phyloP scores from a whole-genome alignment of 2,888 invertebrate species.

The Argyra leucocephala region DNA sequence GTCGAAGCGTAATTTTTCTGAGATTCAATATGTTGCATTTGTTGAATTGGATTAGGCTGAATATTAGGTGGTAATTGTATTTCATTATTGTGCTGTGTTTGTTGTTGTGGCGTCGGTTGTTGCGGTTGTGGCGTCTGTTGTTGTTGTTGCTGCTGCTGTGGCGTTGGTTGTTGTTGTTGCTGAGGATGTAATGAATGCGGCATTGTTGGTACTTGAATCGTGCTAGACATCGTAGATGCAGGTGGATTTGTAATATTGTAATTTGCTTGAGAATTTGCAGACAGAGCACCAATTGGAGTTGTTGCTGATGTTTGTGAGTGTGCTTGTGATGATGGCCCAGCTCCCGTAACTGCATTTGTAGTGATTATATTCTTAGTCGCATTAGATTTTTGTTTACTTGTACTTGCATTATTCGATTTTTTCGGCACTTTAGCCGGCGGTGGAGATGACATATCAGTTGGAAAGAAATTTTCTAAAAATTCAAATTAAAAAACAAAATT shows the following conservation, averaged over 20 bases:
- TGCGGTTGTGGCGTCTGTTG: slow-evolving; percentile 31
- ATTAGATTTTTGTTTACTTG: slow-evolving; percentile 33
- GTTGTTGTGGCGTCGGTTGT: slow-evolving; percentile 13
- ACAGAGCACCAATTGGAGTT: background rate
- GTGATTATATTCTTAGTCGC: slow-evolving; percentile 19
- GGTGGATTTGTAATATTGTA: slow-evolving; percentile 32
- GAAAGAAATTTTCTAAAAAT: slow-evolving; percentile 31
- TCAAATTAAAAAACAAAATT: background rate
- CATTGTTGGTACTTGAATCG: slow-evolving; percentile 33
- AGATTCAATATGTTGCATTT: slow-evolving; percentile 17
- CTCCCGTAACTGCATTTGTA: slow-evolving; percentile 26
- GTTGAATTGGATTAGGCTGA: slow-evolving; percentile 14
- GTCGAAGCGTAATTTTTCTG: slow-evolving; percentile 9
- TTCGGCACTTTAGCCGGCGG: slow-evolving; percentile 40
- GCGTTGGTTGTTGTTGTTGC: slow-evolving; percentile 15
- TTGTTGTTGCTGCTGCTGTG: slow-evolving; percentile 15
- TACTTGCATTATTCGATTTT: slow-evolving; percentile 30
- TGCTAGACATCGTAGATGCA: slow-evolving; percentile 38
- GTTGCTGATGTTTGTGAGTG: slow-evolving; percentile 11
- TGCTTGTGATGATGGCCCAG: background rate
- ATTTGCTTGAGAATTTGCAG: background rate
- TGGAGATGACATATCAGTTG: slow-evolving; percentile 38
- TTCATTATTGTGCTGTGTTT: slow-evolving; percentile 16
- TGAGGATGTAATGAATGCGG: slow-evolving; percentile 17
- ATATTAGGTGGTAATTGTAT: slow-evolving; percentile 5